Evolutionary conservation across 2,888 invertebrate genomes (phyloP), one percentile per base, ranked within the genome.

Genomic region (Anorthoa munda): DNA sequence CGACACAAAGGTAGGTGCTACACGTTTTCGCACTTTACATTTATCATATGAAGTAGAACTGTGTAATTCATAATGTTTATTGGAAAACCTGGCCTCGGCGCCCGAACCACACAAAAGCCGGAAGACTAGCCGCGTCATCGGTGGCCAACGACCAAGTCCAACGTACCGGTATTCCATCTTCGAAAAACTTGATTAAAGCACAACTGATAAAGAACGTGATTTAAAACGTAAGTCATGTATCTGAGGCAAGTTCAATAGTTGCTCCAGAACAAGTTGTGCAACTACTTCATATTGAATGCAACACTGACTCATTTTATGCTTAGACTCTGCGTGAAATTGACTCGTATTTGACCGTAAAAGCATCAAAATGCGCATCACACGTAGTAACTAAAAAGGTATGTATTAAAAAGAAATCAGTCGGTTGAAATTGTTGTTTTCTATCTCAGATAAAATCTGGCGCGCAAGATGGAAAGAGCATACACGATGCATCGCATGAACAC

Each of bases 81-180:
- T 59, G 75, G 77, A 79, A 77, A 83, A 77, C 66, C 63, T 59
- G 64, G 72, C 72, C 70, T 46, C 50, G 66, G 55, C 67, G 76
- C 80, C 80, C 65, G 75, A 72, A 45, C 39, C 66, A 79, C 59
- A 87, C 85, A 87, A 88, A 87, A 86, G 89, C 88, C 90, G 90
- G 90, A 91, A 90, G 88, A 86, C 86, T 82, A 45, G 86, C 84
- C 85, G 85, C 73, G 68, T 75, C 79, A 77, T 65, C 71, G 66
- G 61, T 46, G 31, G 60, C 50, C 67, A 31, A 31, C 56, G 58
- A 9, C 23, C 64, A 64, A 71, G 71, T 51, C 31, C 45, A 50
- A 50, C 18, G 18, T 15, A 81, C 60, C 72, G 66, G 55, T 72
- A 77, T 72, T 72, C 66, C 13, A 66, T 81, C 66, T 77, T 72